Evolutionary conservation across 1,140 invertebrate species (phyloP), one percentile per base, ranked within the genome.

Genomic region (Bombus picipes): DNA sequence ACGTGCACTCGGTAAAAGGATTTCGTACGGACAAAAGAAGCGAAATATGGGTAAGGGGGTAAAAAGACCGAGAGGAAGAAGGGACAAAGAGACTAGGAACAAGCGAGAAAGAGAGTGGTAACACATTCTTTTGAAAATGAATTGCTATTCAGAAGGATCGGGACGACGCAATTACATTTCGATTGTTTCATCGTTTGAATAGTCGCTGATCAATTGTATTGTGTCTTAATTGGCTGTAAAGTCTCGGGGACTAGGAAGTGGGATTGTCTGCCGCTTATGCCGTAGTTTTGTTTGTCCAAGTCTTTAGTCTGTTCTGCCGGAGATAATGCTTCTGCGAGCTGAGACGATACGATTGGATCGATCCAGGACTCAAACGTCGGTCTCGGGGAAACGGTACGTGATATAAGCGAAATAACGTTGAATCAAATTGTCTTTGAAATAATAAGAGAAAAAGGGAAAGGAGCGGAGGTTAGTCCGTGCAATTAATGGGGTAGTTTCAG

Each of bases 111-210:
- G 62, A 66, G 86, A 83, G 86, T 81, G 78, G 88, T 53, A 73
- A 73, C 66, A 57, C 62, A 81, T 3, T 73, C 85, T 89, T 88
- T 87, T 83, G 91, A 91, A 92, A 93, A 94, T 94, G 92, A 94
- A 94, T 94, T 91, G 92, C 89, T 86, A 93, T 93, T 93, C 89
- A 92, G 90, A 77, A 78, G 86, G 89, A 93, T 94, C 87, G 91
- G 90, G 91, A 90, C 82, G 92, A 92, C 87, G 93, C 93, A 94
- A 94, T 95, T 95, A 94, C 94, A 94, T 94, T 94, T 88, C 91
- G 89, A 94, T 94, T 95, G 94, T 95, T 91, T 94, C 92, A 88
- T 91, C 89, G 91, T 92, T 94, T 94, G 89, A 94, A 94, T 94
- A 94, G 92, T 92, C 91, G 88, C 91, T 92, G 79, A 92, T 92